phyloP scores from a whole-genome alignment of 2,113 vertebrate species.

The Kryptolebias marmoratus region DNA sequence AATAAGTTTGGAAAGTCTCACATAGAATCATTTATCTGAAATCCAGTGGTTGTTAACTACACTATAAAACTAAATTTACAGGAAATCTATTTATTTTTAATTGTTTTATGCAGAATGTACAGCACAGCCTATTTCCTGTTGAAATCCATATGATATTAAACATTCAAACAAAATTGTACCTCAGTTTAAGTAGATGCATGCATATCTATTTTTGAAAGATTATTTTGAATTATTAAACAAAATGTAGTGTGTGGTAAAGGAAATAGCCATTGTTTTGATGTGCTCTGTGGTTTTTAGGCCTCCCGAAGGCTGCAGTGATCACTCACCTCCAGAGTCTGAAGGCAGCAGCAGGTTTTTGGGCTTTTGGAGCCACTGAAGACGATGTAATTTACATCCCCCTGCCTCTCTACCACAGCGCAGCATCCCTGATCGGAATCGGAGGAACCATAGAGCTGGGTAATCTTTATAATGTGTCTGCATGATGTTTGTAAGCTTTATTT shows the following conservation, averaged over 20 bases:
- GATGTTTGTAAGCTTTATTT: too few relatives aligned
- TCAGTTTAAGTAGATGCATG: too few relatives aligned
- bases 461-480: not conserved
- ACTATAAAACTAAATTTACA: too few relatives aligned
- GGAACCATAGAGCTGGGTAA: constrained; percentile 92
- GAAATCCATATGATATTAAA: too few relatives aligned
- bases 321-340: constrained; percentile 86
- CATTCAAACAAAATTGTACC: too few relatives aligned
- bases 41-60: too few relatives aligned
- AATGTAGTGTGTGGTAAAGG: not conserved
- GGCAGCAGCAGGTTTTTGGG: constrained; percentile 85
- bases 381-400: constrained; percentile 90
- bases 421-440: constrained; percentile 89
- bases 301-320: constrained; percentile 94
- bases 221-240: not conserved
- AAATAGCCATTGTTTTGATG: not conserved
- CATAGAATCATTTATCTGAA: too few relatives aligned
- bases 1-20: too few relatives aligned
- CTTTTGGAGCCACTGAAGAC: constrained; percentile 82
- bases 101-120: too few relatives aligned
- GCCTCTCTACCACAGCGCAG: constrained; percentile 93
- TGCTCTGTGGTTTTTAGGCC: constrained; percentile 73
- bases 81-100: too few relatives aligned
- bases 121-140: too few relatives aligned
- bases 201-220: too few relatives aligned